A percentile compares a stretch with the other conserved stretches of the same genome.
Conservation (phyloP, 1,140 invertebrate species). For the Pristionchus pacificus region DNA sequence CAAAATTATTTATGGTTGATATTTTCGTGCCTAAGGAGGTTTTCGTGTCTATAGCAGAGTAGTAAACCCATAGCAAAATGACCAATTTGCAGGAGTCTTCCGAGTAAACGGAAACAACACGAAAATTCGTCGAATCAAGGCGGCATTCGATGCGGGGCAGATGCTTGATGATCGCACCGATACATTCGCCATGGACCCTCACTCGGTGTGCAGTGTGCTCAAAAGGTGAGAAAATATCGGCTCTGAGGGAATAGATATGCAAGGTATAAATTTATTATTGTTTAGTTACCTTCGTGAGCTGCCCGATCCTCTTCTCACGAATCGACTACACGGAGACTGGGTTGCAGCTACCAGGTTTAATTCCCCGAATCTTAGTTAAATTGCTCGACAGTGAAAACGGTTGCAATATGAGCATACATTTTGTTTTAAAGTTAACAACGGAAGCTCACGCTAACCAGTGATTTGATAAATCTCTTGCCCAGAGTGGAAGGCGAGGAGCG, state of each 20-base stretch:
- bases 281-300: conserved; percentile 23
- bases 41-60: background rate
- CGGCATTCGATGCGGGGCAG: conserved; percentile 28
- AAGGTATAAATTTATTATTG: too few species aligned
- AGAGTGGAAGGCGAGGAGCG: conserved; percentile 28
- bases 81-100: conserved; percentile 10
- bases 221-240: too few species aligned
- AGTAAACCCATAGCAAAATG: background rate
- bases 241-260: too few species aligned
- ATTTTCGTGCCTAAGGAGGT: too few species aligned
- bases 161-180: conserved; percentile 21
- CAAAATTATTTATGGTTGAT: background rate
- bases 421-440: too few species aligned
- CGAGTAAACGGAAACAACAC: conserved; percentile 32
- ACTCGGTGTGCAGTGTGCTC: conserved; percentile 27
- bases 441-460: background rate
- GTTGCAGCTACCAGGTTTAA: conserved; percentile 24
- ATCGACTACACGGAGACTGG: conserved; percentile 22
- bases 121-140: conserved; percentile 27
- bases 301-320: conserved; percentile 25
- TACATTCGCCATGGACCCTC: conserved; percentile 20
- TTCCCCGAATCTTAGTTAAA: too few species aligned
- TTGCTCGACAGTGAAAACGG: too few species aligned
- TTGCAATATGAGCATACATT: too few species aligned
- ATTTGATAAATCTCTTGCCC: background rate